phyloP scores from a whole-genome alignment of 2,888 invertebrate genomes.

The Rugalucina vietnamica region DNA sequence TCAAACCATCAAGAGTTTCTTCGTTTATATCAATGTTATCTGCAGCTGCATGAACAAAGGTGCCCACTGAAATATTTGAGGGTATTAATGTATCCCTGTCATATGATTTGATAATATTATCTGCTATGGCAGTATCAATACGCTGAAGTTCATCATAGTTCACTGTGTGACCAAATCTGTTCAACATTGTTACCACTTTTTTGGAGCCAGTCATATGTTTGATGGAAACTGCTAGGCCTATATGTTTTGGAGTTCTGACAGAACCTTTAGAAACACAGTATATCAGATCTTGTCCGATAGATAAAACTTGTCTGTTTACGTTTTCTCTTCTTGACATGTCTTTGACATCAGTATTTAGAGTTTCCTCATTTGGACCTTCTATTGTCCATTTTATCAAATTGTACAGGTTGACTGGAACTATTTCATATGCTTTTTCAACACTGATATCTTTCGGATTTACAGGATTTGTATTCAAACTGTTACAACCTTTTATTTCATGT shows the following conservation, averaged over 20 bases:
- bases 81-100: not conserved
- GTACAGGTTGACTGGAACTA: not conserved
- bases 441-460: not conserved
- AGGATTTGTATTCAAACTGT: not conserved
- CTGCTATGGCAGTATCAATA: not conserved
- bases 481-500: not conserved
- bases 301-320: not conserved
- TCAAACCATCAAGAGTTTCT: not conserved
- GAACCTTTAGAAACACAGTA: not conserved
- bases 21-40: not conserved
- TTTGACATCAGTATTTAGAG: not conserved
- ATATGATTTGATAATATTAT: not conserved
- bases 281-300: not conserved
- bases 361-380: not conserved
- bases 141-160: not conserved
- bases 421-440: not conserved
- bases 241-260: not conserved
- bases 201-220: conserved; percentile 5
- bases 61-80: not conserved
- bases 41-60: not conserved
- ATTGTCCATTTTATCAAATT: not conserved
- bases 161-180: not conserved
- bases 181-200: not conserved
- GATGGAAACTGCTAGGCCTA: not conserved
- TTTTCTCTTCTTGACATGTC: not conserved